A percentile compares a stretch with the other conserved stretches of the same genome.
Evolutionary conservation across 2,113 vertebrate genomes (phyloP).

Genomic region (Coptodon bakossiorum): DNA sequence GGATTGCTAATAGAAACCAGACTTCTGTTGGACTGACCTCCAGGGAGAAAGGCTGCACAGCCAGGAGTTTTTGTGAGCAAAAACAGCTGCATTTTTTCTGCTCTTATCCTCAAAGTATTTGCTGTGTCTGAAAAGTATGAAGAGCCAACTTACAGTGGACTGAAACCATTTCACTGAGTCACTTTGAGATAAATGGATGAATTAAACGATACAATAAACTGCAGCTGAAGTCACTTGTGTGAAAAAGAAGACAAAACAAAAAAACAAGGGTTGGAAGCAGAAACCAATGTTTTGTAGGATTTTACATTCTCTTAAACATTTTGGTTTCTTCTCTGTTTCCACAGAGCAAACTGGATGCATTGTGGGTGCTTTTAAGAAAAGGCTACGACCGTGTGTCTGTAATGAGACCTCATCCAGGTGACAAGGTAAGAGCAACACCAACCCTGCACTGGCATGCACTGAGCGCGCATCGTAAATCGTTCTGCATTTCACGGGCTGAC

Average conservation of each 20-base stretch:
- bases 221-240: neutral
- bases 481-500: neutral
- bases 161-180: neutral
- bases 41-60: conserved; percentile 44
- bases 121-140: conserved; percentile 16
- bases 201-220: neutral
- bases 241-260: neutral
- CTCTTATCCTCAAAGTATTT: conserved; percentile 38
- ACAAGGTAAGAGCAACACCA: conserved; percentile 80
- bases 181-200: neutral
- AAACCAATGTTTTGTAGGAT: neutral
- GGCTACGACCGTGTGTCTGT: conserved; percentile 94
- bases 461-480: neutral
- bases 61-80: conserved; percentile 56
- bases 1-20: conserved; percentile 68
- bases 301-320: neutral
- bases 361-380: conserved; percentile 89
- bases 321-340: conserved; percentile 9
- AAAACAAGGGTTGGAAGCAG: neutral
- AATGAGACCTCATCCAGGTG: conserved; percentile 94
- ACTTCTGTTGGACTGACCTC: conserved; percentile 55
- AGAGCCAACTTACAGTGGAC: neutral
- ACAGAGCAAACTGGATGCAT: conserved; percentile 90
- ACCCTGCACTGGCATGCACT: neutral
- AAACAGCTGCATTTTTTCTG: conserved; percentile 52